phyloP scores from a whole-genome alignment of 1,140 invertebrate species.

The Magallana gigas region DNA sequence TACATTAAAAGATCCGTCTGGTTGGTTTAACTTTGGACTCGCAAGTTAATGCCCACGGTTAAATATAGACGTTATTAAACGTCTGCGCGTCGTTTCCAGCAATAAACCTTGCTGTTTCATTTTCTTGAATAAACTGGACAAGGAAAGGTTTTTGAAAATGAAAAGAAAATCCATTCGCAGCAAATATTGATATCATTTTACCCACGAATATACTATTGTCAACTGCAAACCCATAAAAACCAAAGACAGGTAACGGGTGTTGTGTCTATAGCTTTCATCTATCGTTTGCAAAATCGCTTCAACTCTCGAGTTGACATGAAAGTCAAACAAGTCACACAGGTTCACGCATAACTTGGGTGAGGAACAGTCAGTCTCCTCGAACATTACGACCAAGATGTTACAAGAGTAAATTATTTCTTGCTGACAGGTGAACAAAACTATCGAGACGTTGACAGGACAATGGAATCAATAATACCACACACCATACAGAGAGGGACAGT shows the following conservation, averaged over 20 bases:
- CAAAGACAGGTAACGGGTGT: neutral
- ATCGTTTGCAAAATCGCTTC: neutral
- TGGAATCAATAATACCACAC: neutral
- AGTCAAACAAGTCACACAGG: neutral
- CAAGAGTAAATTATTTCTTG: slow-evolving; percentile 5
- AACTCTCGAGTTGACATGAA: neutral
- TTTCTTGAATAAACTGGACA: no score
- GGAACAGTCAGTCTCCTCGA: neutral
- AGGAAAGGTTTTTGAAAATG: no score
- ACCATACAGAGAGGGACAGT: neutral
- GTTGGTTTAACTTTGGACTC: no score
- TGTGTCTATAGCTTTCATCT: neutral
- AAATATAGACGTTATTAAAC: no score
- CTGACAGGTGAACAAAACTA: slow-evolving; percentile 30
- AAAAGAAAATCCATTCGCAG: no score
- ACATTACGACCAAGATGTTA: slow-evolving; percentile 7
- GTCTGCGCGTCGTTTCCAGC: no score
- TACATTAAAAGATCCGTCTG: no score
- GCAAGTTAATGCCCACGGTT: no score
- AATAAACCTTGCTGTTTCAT: no score
- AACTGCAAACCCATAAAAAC: neutral
- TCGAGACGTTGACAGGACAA: neutral
- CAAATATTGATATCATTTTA: no score
- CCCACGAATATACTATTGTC: no score
- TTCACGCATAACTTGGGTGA: neutral